Conservation (phyloP, 2,113 vertebrate genomes). For the Nicator chloris region DNA sequence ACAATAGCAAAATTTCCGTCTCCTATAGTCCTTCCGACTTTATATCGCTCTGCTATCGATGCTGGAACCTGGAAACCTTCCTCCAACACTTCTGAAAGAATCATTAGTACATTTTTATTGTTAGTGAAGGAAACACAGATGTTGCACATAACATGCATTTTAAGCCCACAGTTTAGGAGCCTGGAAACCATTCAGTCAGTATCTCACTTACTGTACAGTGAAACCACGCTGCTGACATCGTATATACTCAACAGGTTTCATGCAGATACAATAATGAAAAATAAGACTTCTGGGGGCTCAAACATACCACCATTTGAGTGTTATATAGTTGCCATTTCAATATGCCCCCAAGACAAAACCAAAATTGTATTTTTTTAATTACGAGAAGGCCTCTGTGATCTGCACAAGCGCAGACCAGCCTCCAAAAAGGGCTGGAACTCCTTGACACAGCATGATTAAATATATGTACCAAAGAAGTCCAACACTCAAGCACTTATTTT, state of each 20-base stretch:
- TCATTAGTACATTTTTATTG: constrained; percentile 71
- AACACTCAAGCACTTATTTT: constrained; percentile 63
- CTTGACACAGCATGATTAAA: constrained; percentile 60
- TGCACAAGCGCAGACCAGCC: constrained; percentile 27
- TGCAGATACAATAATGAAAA: constrained; percentile 59
- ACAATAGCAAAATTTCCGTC: constrained; percentile 98
- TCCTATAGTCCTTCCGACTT: constrained; percentile 93
- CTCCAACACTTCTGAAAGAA: constrained; percentile 85
- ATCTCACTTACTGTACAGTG: constrained; percentile 48
- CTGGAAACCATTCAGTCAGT: constrained; percentile 57
- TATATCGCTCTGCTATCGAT: constrained; percentile 93
- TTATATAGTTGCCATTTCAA: not conserved
- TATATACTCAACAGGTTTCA: constrained; percentile 56
- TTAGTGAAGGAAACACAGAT: constrained; percentile 68
- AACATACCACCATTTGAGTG: constrained; percentile 10
- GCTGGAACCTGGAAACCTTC: constrained; percentile 87
- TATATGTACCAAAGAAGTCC: constrained; percentile 64
- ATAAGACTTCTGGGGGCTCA: constrained; percentile 37
- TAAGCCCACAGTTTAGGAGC: constrained; percentile 24
- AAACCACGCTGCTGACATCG: constrained; percentile 33
- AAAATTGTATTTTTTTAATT: constrained; percentile 57
- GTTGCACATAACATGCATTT: constrained; percentile 61
- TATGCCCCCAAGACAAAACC: constrained; percentile 38
- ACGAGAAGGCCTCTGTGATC: constrained; percentile 29
- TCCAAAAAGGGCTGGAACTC: constrained; percentile 17